Evolutionary conservation across 2,113 vertebrate species (phyloP).

Genomic region (Neotoma lepida): DNA sequence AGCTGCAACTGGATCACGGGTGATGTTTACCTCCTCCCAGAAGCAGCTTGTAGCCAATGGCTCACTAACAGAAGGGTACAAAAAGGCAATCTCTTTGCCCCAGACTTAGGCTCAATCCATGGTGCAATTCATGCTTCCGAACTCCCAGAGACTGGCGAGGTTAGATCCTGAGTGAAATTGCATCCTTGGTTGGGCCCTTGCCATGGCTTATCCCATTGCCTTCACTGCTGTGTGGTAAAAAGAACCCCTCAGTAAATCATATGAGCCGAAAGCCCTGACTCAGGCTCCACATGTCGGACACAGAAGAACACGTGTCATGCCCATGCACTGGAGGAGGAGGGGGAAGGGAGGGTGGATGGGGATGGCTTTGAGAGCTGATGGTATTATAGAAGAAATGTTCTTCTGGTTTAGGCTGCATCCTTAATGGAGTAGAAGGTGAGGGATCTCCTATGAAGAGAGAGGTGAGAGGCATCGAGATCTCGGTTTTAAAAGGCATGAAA

Average conservation of each 20-base stretch:
- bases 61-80: neutral
- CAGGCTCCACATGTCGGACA: neutral
- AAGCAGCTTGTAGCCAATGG: neutral
- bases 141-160: neutral
- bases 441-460: neutral
- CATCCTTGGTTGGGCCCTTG: neutral
- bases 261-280: neutral
- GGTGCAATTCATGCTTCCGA: neutral
- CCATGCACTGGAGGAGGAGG: neutral
- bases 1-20: neutral
- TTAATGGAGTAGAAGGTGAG: neutral
- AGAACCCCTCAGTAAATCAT: slow-evolving; percentile 6
- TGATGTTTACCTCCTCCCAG: neutral
- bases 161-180: neutral
- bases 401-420: neutral
- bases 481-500: neutral
- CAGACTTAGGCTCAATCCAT: neutral
- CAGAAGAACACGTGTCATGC: neutral
- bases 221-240: neutral
- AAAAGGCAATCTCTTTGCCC: neutral
- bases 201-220: neutral
- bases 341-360: neutral
- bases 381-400: neutral
- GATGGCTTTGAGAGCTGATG: neutral
- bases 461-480: neutral